Conservation (phyloP, 2,113 vertebrate genomes). For the Callocephalon fimbriatum region DNA sequence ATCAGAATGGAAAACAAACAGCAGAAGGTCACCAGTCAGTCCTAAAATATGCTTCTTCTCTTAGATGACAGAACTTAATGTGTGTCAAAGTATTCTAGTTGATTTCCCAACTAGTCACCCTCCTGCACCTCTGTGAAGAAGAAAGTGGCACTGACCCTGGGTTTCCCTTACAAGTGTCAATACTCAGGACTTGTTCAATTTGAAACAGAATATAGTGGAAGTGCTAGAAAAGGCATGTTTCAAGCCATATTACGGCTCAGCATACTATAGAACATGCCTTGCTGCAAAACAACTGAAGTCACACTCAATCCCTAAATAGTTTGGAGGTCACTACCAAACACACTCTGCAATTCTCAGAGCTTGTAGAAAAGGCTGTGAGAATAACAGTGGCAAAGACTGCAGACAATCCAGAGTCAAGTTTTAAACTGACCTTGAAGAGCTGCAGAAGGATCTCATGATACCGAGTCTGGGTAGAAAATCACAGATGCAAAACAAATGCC, state of each 20-base stretch:
- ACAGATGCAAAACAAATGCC: slow-evolving; percentile 40
- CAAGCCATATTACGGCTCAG: background rate
- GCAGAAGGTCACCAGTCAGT: slow-evolving; percentile 5
- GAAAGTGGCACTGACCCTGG: background rate
- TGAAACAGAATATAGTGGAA: background rate
- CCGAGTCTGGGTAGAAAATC: slow-evolving; percentile 39
- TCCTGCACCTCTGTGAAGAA: background rate
- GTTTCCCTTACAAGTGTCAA: background rate
- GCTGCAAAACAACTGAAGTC: slow-evolving; percentile 12
- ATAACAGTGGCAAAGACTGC: slow-evolving; percentile 44
- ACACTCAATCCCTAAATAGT: slow-evolving; percentile 37
- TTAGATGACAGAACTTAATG: background rate
- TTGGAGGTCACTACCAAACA: slow-evolving; percentile 33
- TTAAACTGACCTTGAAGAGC: slow-evolving; percentile 50
- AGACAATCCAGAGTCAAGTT: slow-evolving; percentile 39
- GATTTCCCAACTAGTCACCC: background rate
- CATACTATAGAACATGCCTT: background rate
- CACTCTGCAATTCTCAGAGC: background rate
- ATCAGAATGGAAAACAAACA: slow-evolving; percentile 10
- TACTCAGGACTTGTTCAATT: background rate
- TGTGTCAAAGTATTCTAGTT: background rate
- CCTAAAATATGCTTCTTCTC: background rate
- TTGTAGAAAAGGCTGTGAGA: background rate
- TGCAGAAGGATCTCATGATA: slow-evolving; percentile 30
- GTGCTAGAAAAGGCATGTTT: background rate